These are phyloP conservation scores for Amphiura filiformis DNA, from an alignment of 35 echinoderm and acorn worm species.

Conservation along the genomic window DNA sequence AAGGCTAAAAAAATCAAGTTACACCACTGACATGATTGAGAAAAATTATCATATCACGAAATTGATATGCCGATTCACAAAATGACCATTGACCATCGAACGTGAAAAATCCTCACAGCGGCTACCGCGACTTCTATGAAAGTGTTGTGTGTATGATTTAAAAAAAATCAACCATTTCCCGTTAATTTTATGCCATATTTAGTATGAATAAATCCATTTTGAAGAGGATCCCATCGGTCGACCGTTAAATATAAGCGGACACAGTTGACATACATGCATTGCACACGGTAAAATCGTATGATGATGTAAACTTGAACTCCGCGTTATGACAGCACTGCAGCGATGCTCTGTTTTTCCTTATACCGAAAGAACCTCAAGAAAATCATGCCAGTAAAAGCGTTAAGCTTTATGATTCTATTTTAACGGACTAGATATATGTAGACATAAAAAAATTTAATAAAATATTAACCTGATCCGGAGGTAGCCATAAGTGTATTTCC, in stretches of 20 bases:
- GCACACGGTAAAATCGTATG: not conserved
- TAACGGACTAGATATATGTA: not conserved
- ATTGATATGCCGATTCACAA: too few species aligned
- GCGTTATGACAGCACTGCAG: not conserved
- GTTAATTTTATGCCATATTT: too few species aligned
- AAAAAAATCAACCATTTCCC: too few species aligned
- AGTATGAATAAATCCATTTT: too few species aligned
- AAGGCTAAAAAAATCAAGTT: not conserved
- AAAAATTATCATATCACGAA: too few species aligned
- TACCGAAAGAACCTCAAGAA: not conserved
- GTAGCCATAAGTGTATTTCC: not conserved
- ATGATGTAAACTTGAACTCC: not conserved
- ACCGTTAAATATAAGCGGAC: too few species aligned
- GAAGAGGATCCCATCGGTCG: too few species aligned
- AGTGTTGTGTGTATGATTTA: too few species aligned
- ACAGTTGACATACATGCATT: not conserved
- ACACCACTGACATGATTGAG: too few species aligned
- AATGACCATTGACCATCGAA: too few species aligned
- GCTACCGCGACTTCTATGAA: too few species aligned
- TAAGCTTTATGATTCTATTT: not conserved
- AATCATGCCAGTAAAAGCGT: not conserved
- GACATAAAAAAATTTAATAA: not conserved
- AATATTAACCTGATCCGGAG: slow-evolving; percentile 6
- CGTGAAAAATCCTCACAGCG: too few species aligned
- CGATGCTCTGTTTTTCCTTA: not conserved